Evolutionary conservation across 2,888 invertebrate species (phyloP).

Genomic region (Cephus pulcher): DNA sequence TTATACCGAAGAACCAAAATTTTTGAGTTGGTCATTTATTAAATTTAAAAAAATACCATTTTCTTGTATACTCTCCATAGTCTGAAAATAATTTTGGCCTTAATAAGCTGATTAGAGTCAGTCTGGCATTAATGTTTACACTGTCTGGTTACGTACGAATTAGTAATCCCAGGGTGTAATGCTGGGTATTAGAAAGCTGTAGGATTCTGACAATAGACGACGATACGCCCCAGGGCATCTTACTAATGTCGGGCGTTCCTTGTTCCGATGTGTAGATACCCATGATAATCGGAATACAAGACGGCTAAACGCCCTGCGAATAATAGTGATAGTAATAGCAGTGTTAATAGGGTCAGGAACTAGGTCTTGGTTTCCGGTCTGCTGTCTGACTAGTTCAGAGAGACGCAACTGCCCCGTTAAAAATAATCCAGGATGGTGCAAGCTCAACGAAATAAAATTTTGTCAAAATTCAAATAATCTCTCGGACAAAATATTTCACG

Average conservation of each 20-base stretch:
- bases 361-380: not conserved
- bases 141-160: not conserved
- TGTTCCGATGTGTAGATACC: slow-evolving; percentile 31
- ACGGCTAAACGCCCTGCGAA: slow-evolving; percentile 39
- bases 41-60: not conserved
- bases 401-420: not conserved
- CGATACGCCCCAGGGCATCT: not conserved
- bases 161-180: not conserved
- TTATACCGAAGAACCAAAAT: not conserved
- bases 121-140: not conserved
- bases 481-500: too few species aligned
- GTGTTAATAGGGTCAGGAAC: slow-evolving; percentile 28
- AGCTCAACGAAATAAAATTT: too few species aligned
- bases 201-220: not conserved
- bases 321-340: slow-evolving; percentile 36
- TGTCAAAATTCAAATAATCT: too few species aligned
- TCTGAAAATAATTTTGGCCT: too few species aligned
- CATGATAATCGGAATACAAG: slow-evolving; percentile 46
- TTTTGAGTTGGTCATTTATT: not conserved
- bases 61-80: too few species aligned
- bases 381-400: not conserved
- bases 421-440: not conserved
- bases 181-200: not conserved
- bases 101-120: not conserved
- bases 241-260: slow-evolving; percentile 3